Evolutionary conservation across 2,888 invertebrate genomes (phyloP), one percentile per base, ranked within the genome.

Genomic region (Lathronympha strigana): DNA sequence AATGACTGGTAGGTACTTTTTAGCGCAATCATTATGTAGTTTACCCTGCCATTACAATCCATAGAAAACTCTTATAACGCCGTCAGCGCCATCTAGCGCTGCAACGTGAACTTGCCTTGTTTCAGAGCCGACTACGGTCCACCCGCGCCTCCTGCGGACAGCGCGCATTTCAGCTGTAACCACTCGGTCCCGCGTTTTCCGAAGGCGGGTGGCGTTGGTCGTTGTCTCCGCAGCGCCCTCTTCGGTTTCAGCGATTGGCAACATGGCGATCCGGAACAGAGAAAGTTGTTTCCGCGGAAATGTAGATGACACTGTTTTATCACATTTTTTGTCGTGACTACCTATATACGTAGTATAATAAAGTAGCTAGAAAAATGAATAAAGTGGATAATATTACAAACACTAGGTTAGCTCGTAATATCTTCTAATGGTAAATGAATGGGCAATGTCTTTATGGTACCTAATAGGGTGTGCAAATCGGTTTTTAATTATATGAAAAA

Each of bases 71-170:
- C 23, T 17, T 11, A 19, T 17, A 54, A 21, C 43, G 15, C 33
- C 0, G 15, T 28, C 53, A 86, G 76, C 81, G 88, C 72, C 91
- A 87, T 85, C 91, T 90, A 71, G 74, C 66, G 71, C 58, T n/a
- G 17, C 2, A 15, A 31, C 6, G 28, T 8, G 53, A 55, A 82
- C 88, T 92, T 86, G 95, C 95, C 95, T 94, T 77, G 95, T 92
- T 92, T 95, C 95, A 72, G 95, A 94, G 72, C 95, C 96, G 66
- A 95, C 94, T 53, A 96, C 95, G 4, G 95, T 95, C 95, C 95
- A 95, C 47, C 95, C 95, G 53, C 95, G 92, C 51, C 94, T 88
- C 63, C 95, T 93, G 57, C 95, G 85, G 21, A 92, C 83, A 33
- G 92, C 89, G 63, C 92, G 84, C 76, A 84, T 83, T 84, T 92